Evolutionary conservation across 2,888 invertebrate genomes (phyloP).

Genomic region (Elmis aenea): DNA sequence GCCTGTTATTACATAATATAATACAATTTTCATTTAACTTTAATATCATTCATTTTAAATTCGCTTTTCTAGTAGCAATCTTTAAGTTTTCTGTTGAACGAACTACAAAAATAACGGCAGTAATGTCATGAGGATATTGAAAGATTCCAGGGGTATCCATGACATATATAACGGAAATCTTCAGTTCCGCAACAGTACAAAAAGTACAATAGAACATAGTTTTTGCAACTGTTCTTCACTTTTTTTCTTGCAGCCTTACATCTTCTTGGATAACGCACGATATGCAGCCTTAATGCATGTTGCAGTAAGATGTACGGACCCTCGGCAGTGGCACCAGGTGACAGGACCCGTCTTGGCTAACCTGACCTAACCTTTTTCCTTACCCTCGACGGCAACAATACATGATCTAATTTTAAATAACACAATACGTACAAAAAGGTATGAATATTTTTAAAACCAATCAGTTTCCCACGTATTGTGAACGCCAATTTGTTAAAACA

Average conservation of each 20-base stretch:
- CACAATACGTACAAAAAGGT: constrained; percentile 37
- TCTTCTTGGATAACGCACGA: constrained; percentile 10
- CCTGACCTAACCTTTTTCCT: constrained; percentile 37
- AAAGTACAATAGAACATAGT: constrained; percentile 14
- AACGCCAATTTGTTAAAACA: too few relatives aligned
- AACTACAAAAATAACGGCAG: too few relatives aligned
- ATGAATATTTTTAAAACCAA: constrained; percentile 37
- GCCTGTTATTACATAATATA: too few relatives aligned
- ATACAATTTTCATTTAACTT: too few relatives aligned
- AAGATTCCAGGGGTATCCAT: too few relatives aligned
- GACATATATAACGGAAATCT: constrained; percentile 18
- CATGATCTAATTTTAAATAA: constrained; percentile 45
- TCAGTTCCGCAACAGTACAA: constrained; percentile 12
- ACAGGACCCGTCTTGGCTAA: constrained; percentile 31
- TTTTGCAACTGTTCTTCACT: constrained; percentile 17
- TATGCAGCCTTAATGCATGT: constrained; percentile 10
- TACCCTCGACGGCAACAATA: constrained; percentile 34
- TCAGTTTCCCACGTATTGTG: constrained; percentile 28
- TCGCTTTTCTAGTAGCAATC: too few relatives aligned
- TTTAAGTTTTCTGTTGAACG: too few relatives aligned
- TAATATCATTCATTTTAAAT: too few relatives aligned
- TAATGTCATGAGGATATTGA: too few relatives aligned
- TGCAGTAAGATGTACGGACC: constrained; percentile 4
- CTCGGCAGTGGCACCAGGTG: constrained; percentile 32
- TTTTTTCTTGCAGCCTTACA: constrained; percentile 7